Evolutionary conservation across 2,113 vertebrate species (phyloP).

Genomic region (Heterotilapia buettikoferi): DNA sequence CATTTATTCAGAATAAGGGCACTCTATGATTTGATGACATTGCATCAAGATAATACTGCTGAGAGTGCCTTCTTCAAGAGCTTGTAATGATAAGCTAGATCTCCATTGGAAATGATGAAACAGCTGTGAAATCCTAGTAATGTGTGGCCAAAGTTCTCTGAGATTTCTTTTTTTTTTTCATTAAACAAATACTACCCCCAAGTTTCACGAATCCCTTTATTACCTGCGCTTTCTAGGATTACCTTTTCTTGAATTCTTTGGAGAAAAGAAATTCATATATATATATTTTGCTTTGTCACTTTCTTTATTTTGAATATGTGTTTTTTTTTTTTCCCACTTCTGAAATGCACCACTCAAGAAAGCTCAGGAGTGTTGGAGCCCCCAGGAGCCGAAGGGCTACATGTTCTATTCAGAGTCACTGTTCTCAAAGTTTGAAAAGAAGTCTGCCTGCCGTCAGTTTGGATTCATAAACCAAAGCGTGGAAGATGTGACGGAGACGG

Average conservation of each 20-base stretch:
- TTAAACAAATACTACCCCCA: neutral
- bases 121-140: conserved; percentile 37
- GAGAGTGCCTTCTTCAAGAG: conserved; percentile 36
- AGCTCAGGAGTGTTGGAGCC: conserved; percentile 12
- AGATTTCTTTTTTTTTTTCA: neutral
- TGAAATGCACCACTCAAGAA: conserved; percentile 25
- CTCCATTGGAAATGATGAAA: conserved; percentile 54
- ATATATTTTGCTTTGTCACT: neutral
- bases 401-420: conserved; percentile 44
- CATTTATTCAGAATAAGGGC: conserved; percentile 42
- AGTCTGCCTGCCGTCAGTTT: conserved; percentile 29
- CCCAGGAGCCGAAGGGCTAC: conserved; percentile 28
- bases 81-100: conserved; percentile 29
- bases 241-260: neutral
- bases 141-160: neutral
- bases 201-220: neutral
- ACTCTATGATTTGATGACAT: conserved; percentile 42
- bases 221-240: conserved; percentile 4
- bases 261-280: neutral
- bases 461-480: conserved; percentile 35
- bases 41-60: conserved; percentile 50
- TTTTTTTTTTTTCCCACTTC: neutral
- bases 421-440: conserved; percentile 38
- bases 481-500: conserved; percentile 20
- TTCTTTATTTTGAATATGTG: neutral